A percentile compares a stretch with the other conserved stretches of the same genome.
Conservation (phyloP, 2,888 invertebrate species). For the Helicoverpa assulta region DNA sequence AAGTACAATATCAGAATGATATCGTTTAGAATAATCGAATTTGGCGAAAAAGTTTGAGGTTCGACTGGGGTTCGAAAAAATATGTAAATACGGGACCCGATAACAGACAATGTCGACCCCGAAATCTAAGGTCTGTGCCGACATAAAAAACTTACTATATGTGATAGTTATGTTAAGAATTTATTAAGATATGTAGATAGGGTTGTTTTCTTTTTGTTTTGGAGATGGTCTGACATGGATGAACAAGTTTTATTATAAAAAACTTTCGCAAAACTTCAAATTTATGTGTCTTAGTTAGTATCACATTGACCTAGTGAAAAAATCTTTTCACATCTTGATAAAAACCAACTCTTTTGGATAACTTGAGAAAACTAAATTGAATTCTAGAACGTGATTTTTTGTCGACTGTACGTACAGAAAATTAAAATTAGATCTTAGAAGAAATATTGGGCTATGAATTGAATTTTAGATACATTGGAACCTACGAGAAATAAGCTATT, state of each 20-base stretch:
- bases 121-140: conserved; percentile 64
- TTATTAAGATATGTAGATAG: conserved; percentile 55
- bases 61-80: conserved; percentile 60
- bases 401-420: neutral
- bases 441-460: neutral
- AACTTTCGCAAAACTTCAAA: conserved; percentile 44
- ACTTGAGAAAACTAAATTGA: conserved; percentile 4
- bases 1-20: conserved; percentile 72
- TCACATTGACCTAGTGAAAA: neutral
- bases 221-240: conserved; percentile 32
- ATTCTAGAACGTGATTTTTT: neutral
- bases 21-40: conserved; percentile 79
- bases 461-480: neutral
- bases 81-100: conserved; percentile 76
- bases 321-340: conserved; percentile 19
- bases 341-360: conserved; percentile 12
- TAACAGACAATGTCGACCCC: conserved; percentile 67
- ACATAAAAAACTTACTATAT: conserved; percentile 61
- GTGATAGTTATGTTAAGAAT: conserved; percentile 47
- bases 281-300: conserved; percentile 7
- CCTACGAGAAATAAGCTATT: no score
- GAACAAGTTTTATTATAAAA: conserved; percentile 53
- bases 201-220: conserved; percentile 45
- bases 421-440: neutral
- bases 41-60: conserved; percentile 68